These are phyloP conservation scores for Panulirus ornatus DNA, from an alignment of 1,140 invertebrate genomes.

Conservation along the genomic window DNA sequence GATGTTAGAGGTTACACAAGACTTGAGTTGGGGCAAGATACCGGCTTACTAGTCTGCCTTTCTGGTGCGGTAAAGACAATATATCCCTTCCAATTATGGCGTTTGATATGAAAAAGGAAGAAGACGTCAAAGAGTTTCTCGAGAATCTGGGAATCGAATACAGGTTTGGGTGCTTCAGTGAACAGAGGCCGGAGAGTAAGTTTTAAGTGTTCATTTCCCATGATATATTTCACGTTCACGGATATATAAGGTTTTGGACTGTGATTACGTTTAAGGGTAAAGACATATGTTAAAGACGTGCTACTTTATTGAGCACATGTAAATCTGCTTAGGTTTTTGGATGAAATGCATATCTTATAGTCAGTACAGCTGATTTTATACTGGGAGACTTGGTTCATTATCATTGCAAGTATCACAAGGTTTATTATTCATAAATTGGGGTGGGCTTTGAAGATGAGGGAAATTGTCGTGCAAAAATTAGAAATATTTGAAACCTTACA, in stretches of 20 bases:
- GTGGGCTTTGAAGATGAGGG: too few species aligned
- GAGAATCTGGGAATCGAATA: constrained; percentile 95
- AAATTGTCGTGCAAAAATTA: too few species aligned
- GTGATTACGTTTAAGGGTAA: background rate
- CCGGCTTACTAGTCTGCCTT: too few species aligned
- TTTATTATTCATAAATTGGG: too few species aligned
- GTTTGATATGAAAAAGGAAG: constrained; percentile 88
- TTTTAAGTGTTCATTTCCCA: constrained; percentile 77
- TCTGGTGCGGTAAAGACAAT: too few species aligned
- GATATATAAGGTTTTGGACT: background rate
- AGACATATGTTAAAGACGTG: background rate
- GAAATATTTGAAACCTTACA: too few species aligned
- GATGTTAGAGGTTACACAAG: too few species aligned
- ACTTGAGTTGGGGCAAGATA: too few species aligned
- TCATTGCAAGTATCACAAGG: too few species aligned
- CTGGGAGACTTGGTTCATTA: too few species aligned
- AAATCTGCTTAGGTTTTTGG: background rate
- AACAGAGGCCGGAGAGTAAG: constrained; percentile 88
- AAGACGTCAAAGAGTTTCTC: constrained; percentile 91
- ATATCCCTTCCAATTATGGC: constrained; percentile 77
- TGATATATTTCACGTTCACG: background rate
- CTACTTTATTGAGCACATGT: background rate
- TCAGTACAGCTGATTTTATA: too few species aligned
- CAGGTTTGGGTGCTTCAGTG: constrained; percentile 91
- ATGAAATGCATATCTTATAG: too few species aligned